Conservation (phyloP, 2,113 vertebrate genomes). For the Serranochromis macrocephalus region DNA sequence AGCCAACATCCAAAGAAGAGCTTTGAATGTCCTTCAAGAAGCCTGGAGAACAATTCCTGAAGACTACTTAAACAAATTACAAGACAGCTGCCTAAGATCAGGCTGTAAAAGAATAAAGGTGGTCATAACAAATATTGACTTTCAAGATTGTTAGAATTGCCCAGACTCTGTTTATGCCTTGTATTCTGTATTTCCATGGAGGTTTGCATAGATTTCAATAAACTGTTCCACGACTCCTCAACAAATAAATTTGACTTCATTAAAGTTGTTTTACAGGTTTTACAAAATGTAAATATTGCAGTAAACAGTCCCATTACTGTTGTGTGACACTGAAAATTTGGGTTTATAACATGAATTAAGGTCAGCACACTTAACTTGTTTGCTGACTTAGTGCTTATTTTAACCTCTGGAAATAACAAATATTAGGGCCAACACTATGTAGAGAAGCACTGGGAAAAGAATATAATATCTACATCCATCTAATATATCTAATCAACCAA, state of each 20-base stretch:
- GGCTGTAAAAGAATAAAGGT: background rate
- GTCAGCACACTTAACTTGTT: background rate
- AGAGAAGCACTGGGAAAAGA: background rate
- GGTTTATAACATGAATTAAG: background rate
- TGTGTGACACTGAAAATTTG: background rate
- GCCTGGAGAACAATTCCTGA: background rate
- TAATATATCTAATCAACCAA: background rate
- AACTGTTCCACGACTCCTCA: rapidly evolving
- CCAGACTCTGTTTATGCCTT: background rate
- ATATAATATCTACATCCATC: background rate
- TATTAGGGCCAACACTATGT: background rate
- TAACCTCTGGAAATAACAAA: background rate
- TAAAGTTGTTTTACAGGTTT: background rate
- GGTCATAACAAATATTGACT: background rate
- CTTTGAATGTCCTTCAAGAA: background rate
- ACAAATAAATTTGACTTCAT: background rate
- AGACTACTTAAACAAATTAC: background rate
- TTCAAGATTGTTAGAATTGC: background rate
- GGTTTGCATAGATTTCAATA: background rate
- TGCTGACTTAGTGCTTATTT: background rate
- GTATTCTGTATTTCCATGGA: background rate
- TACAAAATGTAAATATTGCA: background rate
- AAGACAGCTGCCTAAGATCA: background rate
- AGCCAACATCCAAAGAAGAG: background rate
- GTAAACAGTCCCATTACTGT: background rate